Evolutionary conservation across 92 coral and sea anemone species (phyloP).

Genomic region (Porites lobata): DNA sequence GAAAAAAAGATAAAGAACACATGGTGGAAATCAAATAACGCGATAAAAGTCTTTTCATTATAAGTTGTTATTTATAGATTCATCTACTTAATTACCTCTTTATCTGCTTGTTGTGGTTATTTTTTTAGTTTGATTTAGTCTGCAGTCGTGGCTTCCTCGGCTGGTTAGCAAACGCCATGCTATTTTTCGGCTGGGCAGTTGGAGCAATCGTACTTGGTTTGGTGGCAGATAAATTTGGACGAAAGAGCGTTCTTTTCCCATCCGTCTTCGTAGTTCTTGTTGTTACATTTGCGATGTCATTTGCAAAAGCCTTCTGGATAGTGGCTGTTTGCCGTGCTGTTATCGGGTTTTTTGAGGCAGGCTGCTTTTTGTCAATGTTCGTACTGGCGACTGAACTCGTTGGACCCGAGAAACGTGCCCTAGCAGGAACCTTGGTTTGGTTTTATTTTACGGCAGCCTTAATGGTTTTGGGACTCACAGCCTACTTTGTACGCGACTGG

Average conservation of each 20-base stretch:
- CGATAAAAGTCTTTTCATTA: no score
- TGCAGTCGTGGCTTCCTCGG: conserved; percentile 72
- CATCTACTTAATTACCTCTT: no score
- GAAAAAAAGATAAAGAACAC: no score
- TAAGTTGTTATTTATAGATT: no score
- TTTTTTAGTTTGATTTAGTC: conserved; percentile 80
- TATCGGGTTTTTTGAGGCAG: conserved; percentile 80
- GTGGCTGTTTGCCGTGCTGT: conserved; percentile 69
- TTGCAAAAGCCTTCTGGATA: conserved; percentile 72
- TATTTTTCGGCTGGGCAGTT: conserved; percentile 80
- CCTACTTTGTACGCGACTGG: conserved; percentile 81
- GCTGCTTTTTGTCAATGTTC: conserved; percentile 75
- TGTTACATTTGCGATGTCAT: conserved; percentile 79
- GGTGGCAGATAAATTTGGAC: conserved; percentile 81
- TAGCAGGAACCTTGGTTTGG: conserved; percentile 83
- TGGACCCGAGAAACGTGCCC: conserved; percentile 81
- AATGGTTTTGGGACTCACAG: conserved; percentile 72
- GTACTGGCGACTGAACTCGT: conserved; percentile 87
- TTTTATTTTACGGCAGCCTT: conserved; percentile 71
- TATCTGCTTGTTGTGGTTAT: background rate
- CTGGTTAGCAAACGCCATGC: conserved; percentile 83
- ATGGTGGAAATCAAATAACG: no score
- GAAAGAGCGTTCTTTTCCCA: conserved; percentile 79
- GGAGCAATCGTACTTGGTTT: conserved; percentile 81
- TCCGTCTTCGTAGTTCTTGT: conserved; percentile 60